Evolutionary conservation across 2,113 vertebrate genomes (phyloP).

Genomic region (Cairina moschata): DNA sequence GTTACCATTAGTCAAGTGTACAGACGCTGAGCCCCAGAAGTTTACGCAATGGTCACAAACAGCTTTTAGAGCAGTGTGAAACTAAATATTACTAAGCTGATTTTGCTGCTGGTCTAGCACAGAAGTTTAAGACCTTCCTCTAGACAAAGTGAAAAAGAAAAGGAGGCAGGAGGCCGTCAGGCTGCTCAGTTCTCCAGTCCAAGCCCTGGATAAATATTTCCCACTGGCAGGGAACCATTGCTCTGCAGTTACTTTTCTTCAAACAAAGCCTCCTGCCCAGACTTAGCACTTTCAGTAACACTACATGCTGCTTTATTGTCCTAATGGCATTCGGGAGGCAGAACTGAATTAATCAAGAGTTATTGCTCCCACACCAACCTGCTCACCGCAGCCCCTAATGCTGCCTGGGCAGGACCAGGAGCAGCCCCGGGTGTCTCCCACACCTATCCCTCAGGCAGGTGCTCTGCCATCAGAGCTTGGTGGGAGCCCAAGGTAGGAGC

Average conservation of each 20-base stretch:
- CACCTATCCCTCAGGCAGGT: not conserved
- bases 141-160: not conserved
- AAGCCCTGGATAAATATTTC: not conserved
- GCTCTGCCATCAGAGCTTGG: not conserved
- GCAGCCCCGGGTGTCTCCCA: fast-evolving
- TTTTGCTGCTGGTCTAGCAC: not conserved
- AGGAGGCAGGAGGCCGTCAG: not conserved
- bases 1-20: not conserved
- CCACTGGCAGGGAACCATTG: not conserved
- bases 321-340: not conserved
- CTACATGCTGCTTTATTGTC: not conserved
- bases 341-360: not conserved
- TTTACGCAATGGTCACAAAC: not conserved
- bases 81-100: not conserved
- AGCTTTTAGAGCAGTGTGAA: not conserved
- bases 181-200: not conserved
- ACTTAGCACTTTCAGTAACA: not conserved
- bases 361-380: not conserved
- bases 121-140: not conserved
- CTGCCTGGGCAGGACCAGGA: not conserved
- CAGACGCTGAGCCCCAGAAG: not conserved
- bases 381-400: fast-evolving
- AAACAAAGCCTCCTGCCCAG: not conserved
- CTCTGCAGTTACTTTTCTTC: not conserved
- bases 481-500: not conserved